These are phyloP conservation scores for Temnothorax ravouxi DNA, from an alignment of 2,888 invertebrate species.

Conservation along the genomic window DNA sequence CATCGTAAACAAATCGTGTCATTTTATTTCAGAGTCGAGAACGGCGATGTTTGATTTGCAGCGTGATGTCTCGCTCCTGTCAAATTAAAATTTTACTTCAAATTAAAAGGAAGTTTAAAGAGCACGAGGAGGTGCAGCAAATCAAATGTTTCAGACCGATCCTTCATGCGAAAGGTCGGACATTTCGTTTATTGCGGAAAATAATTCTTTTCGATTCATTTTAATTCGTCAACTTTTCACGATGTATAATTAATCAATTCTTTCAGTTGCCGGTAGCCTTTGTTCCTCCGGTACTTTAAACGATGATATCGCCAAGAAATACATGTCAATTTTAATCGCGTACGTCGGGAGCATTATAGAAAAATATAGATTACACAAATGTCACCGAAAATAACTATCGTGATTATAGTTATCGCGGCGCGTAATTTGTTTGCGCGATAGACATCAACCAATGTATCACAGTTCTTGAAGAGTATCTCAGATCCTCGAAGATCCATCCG, in stretches of 20 bases:
- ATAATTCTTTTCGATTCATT: not conserved
- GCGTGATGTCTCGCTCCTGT: not conserved
- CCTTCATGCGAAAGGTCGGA: not conserved
- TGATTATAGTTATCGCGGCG: conserved; percentile 8
- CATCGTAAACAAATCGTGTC: conserved; percentile 19
- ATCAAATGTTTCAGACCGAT: conserved; percentile 11
- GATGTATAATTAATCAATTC: conserved; percentile 14
- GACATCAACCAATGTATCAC: too few species aligned
- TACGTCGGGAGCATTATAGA: not conserved
- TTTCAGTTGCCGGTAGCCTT: not conserved
- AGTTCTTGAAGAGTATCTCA: not conserved
- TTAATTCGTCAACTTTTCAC: conserved; percentile 2
- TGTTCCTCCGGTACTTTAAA: not conserved
- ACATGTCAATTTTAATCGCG: conserved; percentile 29
- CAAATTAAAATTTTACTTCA: conserved; percentile 7
- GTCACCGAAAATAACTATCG: not conserved
- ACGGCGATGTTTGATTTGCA: not conserved
- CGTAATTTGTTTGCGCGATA: conserved; percentile 16
- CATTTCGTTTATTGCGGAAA: not conserved
- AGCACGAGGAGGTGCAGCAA: not conserved
- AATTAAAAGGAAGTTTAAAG: not conserved
- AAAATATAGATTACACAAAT: conserved; percentile 4
- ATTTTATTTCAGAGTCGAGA: not conserved
- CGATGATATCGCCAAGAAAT: not conserved
- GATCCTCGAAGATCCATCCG: not conserved